phyloP scores from a whole-genome alignment of 1,140 invertebrate species.

The Caenorhabditis tropicalis region DNA sequence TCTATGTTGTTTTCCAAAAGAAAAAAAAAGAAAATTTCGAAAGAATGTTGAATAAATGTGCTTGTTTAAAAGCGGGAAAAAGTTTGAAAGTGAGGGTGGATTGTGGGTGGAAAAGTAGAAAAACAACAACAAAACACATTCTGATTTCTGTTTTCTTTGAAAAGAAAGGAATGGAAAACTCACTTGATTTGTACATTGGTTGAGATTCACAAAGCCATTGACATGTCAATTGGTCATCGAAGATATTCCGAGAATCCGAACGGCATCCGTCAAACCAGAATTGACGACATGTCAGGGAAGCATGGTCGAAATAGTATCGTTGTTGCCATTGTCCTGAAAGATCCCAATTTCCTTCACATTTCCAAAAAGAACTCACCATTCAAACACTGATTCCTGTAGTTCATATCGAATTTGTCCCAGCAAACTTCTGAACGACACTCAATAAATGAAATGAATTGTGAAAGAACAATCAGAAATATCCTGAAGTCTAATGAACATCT shows the following conservation, averaged over 20 bases:
- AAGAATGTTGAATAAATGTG: background rate
- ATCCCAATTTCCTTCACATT: background rate
- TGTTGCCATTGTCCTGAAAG: slow-evolving; percentile 70
- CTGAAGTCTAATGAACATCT: slow-evolving; percentile 50
- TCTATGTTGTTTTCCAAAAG: background rate
- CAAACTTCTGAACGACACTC: slow-evolving; percentile 63
- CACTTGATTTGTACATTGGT: slow-evolving; percentile 57
- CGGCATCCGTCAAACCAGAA: slow-evolving; percentile 67
- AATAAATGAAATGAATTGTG: slow-evolving; percentile 50
- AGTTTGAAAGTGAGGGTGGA: slow-evolving; percentile 22
- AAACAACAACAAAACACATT: background rate
- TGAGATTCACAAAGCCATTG: slow-evolving; percentile 69
- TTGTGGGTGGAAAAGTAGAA: background rate
- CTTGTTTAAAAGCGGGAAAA: background rate
- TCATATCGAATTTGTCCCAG: slow-evolving; percentile 68
- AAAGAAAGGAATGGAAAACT: too few relatives aligned
- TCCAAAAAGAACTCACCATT: background rate
- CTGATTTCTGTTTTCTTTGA: background rate
- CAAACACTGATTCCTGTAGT: slow-evolving; percentile 53
- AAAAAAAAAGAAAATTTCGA: background rate
- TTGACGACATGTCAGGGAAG: slow-evolving; percentile 62
- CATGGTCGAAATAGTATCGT: slow-evolving; percentile 67
- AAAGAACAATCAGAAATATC: slow-evolving; percentile 28
- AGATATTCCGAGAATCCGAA: slow-evolving; percentile 62
- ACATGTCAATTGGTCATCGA: slow-evolving; percentile 66